Base-by-base conservation (phyloP, 2,888 invertebrate species). In the Leucophenga montana region DNA sequence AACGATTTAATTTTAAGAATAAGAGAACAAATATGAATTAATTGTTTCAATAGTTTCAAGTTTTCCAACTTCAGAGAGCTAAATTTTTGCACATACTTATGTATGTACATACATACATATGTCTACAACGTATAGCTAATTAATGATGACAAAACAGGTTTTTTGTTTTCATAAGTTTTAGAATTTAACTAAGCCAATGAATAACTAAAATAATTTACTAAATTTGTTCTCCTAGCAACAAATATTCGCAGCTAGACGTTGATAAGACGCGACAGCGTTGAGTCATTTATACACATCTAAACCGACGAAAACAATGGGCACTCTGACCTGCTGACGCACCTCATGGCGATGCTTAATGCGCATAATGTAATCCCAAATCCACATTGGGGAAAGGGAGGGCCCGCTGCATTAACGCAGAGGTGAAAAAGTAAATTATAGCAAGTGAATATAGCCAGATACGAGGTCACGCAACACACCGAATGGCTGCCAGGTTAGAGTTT, bases 341-440 rank as follows among this genome's bases (percentile, higher is more conserved):
- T 75, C 75, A 56, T 80, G 78, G 3, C 85, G 76, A 46, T 79
- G 78, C 79, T 76, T 80, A 62, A 82, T 76, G 67, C 69, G 73
- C 77, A 85, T 79, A 78, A 86, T 78, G 73, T 80, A 85, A 66
- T 86, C 82, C 84, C 85, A 86, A 73, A 86, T 72, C 82, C 84
- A 85, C 86, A 86, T 86, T 14, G n/a, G 31, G 16, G 14, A 5
- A 20, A 1, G 1, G 9, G 14, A 18, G 2, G 11, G 9, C 22
- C 6, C 22, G 11, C 56, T n/a, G 6, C 22, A 22, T 14, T 22
- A 3, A 53, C 53, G 20, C 5, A 6, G 9, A 5, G 13, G 53
- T 18, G 18, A 1, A 9, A 20, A 6, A 53, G 3, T 20, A 4
- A 53, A 20, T 64, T 66, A 59, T 69, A 57, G 69, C 69, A 71